phyloP scores from a whole-genome alignment of 2,888 invertebrate genomes.

The Ischnura elegans region DNA sequence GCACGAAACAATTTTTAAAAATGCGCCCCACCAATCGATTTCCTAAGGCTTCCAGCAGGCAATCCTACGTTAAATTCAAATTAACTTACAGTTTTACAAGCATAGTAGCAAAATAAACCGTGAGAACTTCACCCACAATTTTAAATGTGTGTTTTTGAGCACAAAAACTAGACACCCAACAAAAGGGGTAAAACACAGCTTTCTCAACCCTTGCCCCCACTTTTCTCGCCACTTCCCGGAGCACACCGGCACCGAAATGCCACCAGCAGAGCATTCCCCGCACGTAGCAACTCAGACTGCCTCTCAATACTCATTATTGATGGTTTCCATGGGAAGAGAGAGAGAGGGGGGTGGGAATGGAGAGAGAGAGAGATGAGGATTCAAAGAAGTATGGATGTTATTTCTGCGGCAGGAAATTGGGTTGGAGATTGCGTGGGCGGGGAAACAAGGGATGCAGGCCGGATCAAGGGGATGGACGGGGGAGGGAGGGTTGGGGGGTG shows the following conservation, averaged over 20 bases:
- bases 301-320: slow-evolving; percentile 59
- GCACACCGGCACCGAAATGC: background rate
- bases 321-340: slow-evolving; percentile 59
- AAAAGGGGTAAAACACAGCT: background rate
- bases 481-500: background rate
- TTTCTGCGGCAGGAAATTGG: slow-evolving; percentile 66
- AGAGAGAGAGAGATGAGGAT: background rate
- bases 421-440: slow-evolving; percentile 55
- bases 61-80: too few species aligned
- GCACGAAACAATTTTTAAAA: too few species aligned
- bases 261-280: background rate
- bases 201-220: background rate
- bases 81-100: too few species aligned
- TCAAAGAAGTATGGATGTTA: slow-evolving; percentile 64
- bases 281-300: too few species aligned
- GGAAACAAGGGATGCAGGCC: slow-evolving; percentile 28
- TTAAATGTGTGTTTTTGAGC: background rate
- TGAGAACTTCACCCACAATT: background rate
- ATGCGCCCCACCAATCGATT: too few species aligned
- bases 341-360: background rate
- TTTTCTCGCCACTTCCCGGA: background rate
- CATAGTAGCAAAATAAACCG: background rate
- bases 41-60: too few species aligned
- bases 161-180: too few species aligned
- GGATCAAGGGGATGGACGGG: background rate